A percentile compares a stretch with the other conserved stretches of the same genome.
These are phyloP conservation scores for Meloidogyne hapla DNA, from an alignment of 1,140 invertebrate species.

Conservation along the genomic window DNA sequence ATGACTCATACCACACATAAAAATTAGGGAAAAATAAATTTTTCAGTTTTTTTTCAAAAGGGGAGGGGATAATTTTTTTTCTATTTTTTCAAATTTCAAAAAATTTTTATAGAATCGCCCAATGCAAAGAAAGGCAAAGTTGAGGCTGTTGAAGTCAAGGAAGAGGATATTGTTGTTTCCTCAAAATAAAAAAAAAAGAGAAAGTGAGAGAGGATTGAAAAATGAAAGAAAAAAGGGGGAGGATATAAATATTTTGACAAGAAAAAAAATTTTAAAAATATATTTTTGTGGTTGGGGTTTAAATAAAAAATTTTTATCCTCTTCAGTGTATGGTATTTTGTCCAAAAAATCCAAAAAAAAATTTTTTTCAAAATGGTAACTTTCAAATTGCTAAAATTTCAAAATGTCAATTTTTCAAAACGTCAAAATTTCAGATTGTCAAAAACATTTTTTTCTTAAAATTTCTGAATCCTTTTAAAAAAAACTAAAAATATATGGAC, in stretches of 20 bases:
- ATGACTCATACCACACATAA: not conserved
- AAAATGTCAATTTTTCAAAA: not conserved
- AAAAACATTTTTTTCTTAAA: too few species aligned
- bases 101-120: not conserved
- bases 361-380: not conserved
- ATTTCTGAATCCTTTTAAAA: too few species aligned
- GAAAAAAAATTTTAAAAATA: not conserved
- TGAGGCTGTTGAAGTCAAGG: not conserved
- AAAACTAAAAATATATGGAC: too few species aligned
- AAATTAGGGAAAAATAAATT: not conserved
- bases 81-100: not conserved
- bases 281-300: not conserved
- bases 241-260: not conserved
- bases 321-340: not conserved
- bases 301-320: not conserved
- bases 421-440: too few species aligned
- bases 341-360: not conserved
- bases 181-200: not conserved
- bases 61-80: not conserved
- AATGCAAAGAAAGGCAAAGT: not conserved
- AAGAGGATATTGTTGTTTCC: not conserved
- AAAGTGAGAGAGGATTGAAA: not conserved
- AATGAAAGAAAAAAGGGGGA: not conserved
- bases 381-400: not conserved
- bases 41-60: not conserved